phyloP scores from a whole-genome alignment of 2,797 vertebrate genomes.

The Alca torda region DNA sequence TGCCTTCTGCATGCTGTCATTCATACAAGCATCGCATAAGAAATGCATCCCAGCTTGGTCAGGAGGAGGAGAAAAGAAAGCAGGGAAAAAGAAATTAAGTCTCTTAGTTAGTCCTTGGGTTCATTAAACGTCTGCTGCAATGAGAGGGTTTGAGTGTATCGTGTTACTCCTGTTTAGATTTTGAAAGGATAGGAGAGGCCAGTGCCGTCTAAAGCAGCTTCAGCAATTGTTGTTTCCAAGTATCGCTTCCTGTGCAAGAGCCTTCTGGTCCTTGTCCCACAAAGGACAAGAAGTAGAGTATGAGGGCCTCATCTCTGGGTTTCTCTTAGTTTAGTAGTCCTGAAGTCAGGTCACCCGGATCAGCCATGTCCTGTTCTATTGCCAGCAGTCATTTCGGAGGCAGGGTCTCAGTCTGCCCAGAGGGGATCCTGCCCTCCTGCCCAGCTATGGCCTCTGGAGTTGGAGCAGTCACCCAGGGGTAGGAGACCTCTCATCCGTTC shows the following conservation, averaged over 20 bases:
- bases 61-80: constrained; percentile 3
- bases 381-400: background rate
- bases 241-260: background rate
- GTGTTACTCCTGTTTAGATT: background rate
- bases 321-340: background rate
- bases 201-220: background rate
- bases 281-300: background rate
- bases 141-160: background rate
- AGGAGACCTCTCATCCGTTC: background rate
- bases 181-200: background rate
- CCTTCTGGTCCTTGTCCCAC: background rate
- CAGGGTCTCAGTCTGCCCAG: rapidly evolving
- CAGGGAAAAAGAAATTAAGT: constrained; percentile 53
- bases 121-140: constrained; percentile 41
- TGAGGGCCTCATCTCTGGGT: background rate
- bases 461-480: background rate
- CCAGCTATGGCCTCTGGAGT: background rate
- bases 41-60: constrained; percentile 32
- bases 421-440: background rate
- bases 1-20: constrained; percentile 58
- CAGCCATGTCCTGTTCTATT: rapidly evolving
- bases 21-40: constrained; percentile 10
- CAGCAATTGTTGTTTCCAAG: background rate
- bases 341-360: background rate
- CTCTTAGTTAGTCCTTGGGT: constrained; percentile 24